Conservation (phyloP, 2,113 vertebrate genomes). For the Strix aluco region DNA sequence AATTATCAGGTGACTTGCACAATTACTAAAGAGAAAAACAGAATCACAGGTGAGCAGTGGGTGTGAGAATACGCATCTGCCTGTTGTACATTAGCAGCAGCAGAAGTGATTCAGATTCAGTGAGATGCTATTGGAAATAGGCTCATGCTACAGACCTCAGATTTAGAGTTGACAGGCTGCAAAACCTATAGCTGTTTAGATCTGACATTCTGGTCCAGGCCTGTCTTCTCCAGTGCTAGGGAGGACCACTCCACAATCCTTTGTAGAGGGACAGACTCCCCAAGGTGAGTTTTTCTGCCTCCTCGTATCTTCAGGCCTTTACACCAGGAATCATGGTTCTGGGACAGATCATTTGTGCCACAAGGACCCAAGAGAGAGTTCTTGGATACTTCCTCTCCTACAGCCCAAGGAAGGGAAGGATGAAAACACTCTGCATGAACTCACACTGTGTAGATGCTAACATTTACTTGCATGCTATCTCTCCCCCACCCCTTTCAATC, state of each 20-base stretch:
- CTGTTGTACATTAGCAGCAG: not conserved
- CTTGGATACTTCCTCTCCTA: not conserved
- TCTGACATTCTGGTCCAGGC: not conserved
- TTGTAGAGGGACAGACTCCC: not conserved
- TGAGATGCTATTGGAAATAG: not conserved
- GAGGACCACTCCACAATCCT: not conserved
- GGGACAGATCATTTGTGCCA: not conserved
- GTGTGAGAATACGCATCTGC: conserved; percentile 29
- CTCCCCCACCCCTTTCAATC: not conserved
- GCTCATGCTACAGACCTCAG: not conserved
- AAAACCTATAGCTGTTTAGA: not conserved
- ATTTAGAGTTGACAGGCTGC: not conserved
- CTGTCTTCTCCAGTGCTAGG: not conserved
- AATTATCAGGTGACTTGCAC: conserved; percentile 55
- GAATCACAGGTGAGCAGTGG: conserved; percentile 50
- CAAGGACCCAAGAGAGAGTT: not conserved
- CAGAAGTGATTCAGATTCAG: not conserved
- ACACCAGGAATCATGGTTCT: not conserved
- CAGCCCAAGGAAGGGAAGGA: not conserved
- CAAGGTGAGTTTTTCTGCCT: not conserved
- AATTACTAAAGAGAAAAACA: conserved; percentile 49
- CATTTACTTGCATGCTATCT: not conserved
- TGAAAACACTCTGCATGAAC: not conserved
- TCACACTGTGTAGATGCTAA: not conserved
- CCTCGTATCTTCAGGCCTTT: not conserved